Conservation (phyloP, 2,797 vertebrate genomes). For the Tokudaia muenninki region DNA sequence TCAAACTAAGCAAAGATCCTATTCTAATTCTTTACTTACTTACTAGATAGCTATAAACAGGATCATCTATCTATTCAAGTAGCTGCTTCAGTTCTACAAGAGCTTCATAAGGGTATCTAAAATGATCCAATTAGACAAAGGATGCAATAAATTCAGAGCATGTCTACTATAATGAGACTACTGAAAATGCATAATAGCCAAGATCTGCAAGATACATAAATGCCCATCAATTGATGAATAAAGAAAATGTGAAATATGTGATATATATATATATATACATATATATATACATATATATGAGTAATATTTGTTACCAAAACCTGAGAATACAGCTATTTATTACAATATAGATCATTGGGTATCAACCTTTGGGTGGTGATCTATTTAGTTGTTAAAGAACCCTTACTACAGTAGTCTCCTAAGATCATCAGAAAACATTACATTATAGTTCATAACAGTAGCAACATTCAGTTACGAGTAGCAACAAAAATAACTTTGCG, state of each 20-base stretch:
- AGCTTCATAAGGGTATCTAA: neutral
- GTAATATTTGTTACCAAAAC: neutral
- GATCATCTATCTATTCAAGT: neutral
- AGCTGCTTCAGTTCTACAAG: neutral
- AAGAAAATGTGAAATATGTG: neutral
- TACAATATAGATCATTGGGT: neutral
- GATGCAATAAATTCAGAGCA: slow-evolving; percentile 19
- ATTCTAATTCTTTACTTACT: neutral
- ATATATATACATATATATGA: too few species aligned
- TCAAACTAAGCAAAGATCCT: neutral
- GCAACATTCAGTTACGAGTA: neutral
- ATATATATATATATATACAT: too few species aligned
- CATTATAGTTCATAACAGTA: neutral
- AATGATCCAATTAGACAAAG: neutral
- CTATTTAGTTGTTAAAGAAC: neutral
- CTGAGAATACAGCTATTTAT: neutral
- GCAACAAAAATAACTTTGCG: neutral
- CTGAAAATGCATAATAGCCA: neutral
- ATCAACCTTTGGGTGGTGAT: neutral
- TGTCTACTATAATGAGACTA: neutral
- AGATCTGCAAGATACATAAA: neutral
- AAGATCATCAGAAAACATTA: neutral
- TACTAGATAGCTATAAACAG: neutral
- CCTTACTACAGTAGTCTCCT: neutral
- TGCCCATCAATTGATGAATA: neutral